Percentiles rank a stretch among this genome's conserved stretches.
These are phyloP conservation scores for Cariama cristata DNA, from an alignment of 2,113 vertebrate species.

Conservation along the genomic window DNA sequence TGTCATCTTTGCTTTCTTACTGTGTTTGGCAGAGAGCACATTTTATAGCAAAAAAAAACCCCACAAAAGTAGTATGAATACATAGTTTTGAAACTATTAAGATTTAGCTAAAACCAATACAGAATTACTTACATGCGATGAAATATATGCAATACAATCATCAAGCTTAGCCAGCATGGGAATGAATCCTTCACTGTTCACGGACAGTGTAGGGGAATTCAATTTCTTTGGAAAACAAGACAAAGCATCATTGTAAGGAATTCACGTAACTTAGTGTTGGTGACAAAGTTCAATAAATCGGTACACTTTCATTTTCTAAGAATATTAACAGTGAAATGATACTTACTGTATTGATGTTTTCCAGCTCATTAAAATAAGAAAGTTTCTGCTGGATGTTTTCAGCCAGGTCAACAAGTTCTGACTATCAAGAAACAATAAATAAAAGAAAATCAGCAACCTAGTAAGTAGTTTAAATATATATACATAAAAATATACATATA, in stretches of 20 bases:
- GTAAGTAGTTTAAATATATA: not conserved
- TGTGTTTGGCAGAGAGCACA: not conserved
- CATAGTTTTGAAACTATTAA: not conserved
- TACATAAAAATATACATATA: not conserved
- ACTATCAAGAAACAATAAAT: constrained; percentile 76
- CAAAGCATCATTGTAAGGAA: not conserved
- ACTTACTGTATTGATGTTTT: constrained; percentile 94
- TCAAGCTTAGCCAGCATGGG: constrained; percentile 96
- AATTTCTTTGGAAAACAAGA: constrained; percentile 86
- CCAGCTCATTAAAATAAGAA: constrained; percentile 97
- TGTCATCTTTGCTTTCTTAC: not conserved
- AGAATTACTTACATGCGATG: constrained; percentile 89
- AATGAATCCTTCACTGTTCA: constrained; percentile 98
- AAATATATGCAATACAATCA: constrained; percentile 96
- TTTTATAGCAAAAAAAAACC: not conserved
- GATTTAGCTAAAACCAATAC: not conserved
- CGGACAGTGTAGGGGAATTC: constrained; percentile 92
- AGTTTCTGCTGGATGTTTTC: constrained; percentile 98
- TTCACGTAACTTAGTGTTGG: not conserved
- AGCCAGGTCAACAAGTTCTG: constrained; percentile 93
- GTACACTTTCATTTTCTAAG: not conserved
- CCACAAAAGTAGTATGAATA: not conserved
- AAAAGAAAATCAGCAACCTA: not conserved
- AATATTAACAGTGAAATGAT: not conserved
- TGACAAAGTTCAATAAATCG: accelerated